Evolutionary conservation across 2,113 vertebrate genomes (phyloP), one percentile per base, ranked within the genome.

Genomic region (Phasianus colchicus): DNA sequence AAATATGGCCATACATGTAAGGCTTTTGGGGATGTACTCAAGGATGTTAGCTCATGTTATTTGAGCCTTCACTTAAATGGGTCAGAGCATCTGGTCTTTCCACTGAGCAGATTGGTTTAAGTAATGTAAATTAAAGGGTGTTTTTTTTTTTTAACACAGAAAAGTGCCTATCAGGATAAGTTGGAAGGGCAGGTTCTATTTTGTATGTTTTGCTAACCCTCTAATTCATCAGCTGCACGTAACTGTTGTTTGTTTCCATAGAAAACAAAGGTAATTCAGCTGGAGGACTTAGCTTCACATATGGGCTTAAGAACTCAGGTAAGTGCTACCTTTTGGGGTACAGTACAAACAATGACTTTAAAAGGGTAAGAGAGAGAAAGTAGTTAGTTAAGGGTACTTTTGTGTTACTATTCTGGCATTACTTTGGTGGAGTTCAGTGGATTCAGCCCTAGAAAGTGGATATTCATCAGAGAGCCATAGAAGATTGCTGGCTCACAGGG

Each of bases 211-310:
- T 1, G 8, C 15, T 34, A 14, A 1, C 7, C 13, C 57, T 54
- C 4, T 34, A 13, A 57, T 88, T 74, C 76, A 67, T 87, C 70
- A 72, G 50, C 73, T 74, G 21, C 45, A 25, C 67, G 34, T 75
- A 69, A 90, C 52, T 92, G 34, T n/a, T 72, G 13, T 82, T 84
- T 93, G 54, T 93, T 78, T 60, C 67, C 70, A 4, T 93, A 99
- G 99, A 98, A 94, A 76, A 98, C 98, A 9, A 99, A 99, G 89
- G 99, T 99, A 57, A 98, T 99, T 87, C 98, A 99, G 64, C 94
- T 99, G 93, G 99, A 99, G 96, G 99, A 99, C 58, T 66, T 99
- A 97, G 99, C 99, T 13, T 99, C 99, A 9, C 98, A 99, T 13
- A 97, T 99, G 87, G 99, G 99, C 71, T 98, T 99, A 92, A 98